These are phyloP conservation scores for Anoura caudifer DNA, from an alignment of 2,113 vertebrate species.

Conservation along the genomic window DNA sequence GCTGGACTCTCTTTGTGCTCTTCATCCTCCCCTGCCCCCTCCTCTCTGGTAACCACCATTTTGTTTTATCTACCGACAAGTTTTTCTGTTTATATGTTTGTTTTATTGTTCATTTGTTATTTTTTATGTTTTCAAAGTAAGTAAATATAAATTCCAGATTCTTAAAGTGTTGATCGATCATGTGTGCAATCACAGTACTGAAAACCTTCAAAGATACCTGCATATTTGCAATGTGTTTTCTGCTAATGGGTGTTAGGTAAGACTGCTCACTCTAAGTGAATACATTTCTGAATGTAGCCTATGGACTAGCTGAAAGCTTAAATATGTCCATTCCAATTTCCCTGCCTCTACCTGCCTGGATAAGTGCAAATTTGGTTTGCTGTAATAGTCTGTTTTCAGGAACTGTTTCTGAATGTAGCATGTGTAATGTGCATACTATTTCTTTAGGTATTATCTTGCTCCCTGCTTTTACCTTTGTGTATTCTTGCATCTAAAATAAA, in stretches of 20 bases:
- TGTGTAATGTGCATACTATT: not conserved
- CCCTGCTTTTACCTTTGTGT: not conserved
- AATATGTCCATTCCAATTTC: not conserved
- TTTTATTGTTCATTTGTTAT: not conserved
- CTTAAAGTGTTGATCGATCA: not conserved
- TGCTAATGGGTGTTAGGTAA: not conserved
- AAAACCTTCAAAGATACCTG: not conserved
- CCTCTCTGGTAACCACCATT: not conserved
- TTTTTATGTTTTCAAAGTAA: not conserved
- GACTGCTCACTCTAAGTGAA: not conserved
- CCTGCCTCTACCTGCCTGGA: not conserved
- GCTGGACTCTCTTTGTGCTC: too few relatives aligned
- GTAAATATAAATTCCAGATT: not conserved
- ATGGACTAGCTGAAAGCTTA: not conserved
- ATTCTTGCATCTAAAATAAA: not conserved
- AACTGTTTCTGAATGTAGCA: not conserved
- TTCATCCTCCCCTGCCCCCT: too few relatives aligned
- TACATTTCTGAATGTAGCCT: not conserved
- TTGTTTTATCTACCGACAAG: not conserved
- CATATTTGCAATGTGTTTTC: not conserved
- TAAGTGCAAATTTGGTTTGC: not conserved
- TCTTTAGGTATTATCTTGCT: not conserved
- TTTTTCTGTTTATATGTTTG: not conserved
- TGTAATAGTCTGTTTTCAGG: not conserved
- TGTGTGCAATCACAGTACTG: not conserved